Base-by-base conservation (phyloP, 2,113 vertebrate species). In the Eubucco bourcierii region DNA sequence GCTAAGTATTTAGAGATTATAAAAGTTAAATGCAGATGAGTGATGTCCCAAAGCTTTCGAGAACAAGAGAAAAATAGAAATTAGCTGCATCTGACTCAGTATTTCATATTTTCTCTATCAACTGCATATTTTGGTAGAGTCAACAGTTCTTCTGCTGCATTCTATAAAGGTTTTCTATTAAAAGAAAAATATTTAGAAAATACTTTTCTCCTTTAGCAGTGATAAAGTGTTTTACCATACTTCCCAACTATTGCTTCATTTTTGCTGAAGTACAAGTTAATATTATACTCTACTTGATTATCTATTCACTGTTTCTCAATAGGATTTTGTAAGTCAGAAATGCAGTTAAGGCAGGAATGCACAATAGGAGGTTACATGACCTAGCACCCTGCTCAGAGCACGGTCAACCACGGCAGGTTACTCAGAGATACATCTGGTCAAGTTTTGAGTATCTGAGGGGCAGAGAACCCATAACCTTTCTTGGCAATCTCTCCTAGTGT, bases 161-260 rank as follows among this genome's bases (percentile, higher is more conserved):
- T 88, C 24, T 85, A 41, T 77, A 50, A 76, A 79, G 37, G 50
- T 84, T 93, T 92, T 76, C 76, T 73, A 65, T 80, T 91, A 80
- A 90, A 94, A 82, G n/a, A 72, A 85, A 89, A 65, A 73, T 9
- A 58, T 77, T 65, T 77, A 66, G 52, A 21, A 89, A 83, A 73
- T 73, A 39, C 25, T 80, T 64, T 50, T 81, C 37, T 41, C 87
- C 25, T 82, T 79, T 53, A 90, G 33, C 55, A 80, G 64, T 21
- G 44, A 76, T 39, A 31, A 86, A 90, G 73, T 33, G 3, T 64
- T 90, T 90, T 61, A 41, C 50, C 5, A 1, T 61, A 25, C 28
- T 85, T 76, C n/a, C 37, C 46, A 85, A 33, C 7, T 80, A 28
- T 21, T 61, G 21, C 60, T 73, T 68, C n/a, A 7, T 59, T 84